phyloP scores from a whole-genome alignment of 1,140 invertebrate species.

The Conus betulinus region DNA sequence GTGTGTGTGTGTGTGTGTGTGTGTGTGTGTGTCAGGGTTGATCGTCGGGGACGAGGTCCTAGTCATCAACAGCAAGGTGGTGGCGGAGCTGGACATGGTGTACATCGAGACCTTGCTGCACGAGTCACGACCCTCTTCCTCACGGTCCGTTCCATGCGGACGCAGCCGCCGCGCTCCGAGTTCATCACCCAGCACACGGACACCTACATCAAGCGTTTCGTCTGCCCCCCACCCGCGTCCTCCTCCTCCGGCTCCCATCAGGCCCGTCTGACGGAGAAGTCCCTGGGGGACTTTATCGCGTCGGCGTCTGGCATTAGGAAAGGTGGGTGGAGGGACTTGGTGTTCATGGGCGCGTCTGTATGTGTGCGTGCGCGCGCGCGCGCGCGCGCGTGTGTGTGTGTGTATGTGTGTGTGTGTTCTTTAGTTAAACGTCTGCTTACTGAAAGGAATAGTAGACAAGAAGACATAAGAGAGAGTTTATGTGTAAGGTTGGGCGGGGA shows the following conservation, averaged over 20 bases:
- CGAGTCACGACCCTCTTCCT: conserved; percentile 96
- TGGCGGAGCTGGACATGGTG: conserved; percentile 99
- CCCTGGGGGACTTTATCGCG: conserved; percentile 96
- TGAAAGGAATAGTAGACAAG: too few relatives aligned
- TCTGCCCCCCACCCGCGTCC: conserved; percentile 93
- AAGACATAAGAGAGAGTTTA: not conserved
- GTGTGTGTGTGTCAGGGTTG: conserved; percentile 82
- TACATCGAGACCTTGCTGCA: conserved; percentile 95
- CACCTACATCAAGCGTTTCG: conserved; percentile 95
- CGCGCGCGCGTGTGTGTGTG: not conserved
- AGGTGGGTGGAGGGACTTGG: conserved; percentile 12
- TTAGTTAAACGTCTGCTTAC: too few relatives aligned
- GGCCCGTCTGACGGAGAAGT: conserved; percentile 94
- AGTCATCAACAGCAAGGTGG: conserved; percentile 98
- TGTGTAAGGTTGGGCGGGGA: not conserved
- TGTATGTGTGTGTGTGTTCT: too few relatives aligned
- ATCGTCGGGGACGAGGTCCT: conserved; percentile 98
- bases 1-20: conserved; percentile 9
- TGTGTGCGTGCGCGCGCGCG: not conserved
- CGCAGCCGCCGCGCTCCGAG: conserved; percentile 84
- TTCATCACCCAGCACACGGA: conserved; percentile 58
- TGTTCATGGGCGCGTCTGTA: not conserved
- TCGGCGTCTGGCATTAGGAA: conserved; percentile 80
- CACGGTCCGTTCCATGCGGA: conserved; percentile 97
- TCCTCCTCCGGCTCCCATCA: conserved; percentile 75